These are phyloP conservation scores for Eublepharis macularius DNA, from an alignment of 2,113 vertebrate species.

Conservation along the genomic window DNA sequence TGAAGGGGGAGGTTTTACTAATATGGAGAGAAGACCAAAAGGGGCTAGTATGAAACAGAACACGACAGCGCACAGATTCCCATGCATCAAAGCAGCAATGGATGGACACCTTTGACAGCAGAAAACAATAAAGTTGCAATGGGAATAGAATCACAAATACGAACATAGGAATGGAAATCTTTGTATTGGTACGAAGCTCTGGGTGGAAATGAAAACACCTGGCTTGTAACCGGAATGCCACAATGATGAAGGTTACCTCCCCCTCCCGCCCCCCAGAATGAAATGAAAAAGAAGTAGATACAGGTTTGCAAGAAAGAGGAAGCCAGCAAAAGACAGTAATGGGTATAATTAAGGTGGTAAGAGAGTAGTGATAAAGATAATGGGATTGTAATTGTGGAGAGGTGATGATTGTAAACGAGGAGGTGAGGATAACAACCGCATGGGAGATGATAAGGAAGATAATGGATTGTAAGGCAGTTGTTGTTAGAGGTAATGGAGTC, in stretches of 20 bases:
- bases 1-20: background rate
- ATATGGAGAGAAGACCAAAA: background rate
- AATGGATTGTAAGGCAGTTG: conserved; percentile 71
- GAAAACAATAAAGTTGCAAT: conserved; percentile 35
- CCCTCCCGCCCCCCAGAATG: background rate
- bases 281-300: conserved; percentile 20
- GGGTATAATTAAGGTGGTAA: conserved; percentile 74
- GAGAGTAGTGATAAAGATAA: conserved; percentile 75
- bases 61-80: background rate
- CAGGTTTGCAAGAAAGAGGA: conserved; percentile 45
- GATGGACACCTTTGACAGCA: conserved; percentile 31
- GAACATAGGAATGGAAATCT: background rate
- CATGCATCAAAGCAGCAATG: background rate
- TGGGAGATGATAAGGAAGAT: conserved; percentile 66
- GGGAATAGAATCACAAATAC: conserved; percentile 52
- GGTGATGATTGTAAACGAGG: conserved; percentile 69
- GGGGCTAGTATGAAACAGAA: background rate
- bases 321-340: conserved; percentile 65
- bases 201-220: background rate
- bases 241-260: background rate
- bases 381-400: conserved; percentile 74
- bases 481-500: conserved; percentile 69
- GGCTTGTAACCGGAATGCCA: background rate
- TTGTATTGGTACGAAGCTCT: conserved; percentile 1
- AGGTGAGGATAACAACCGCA: conserved; percentile 69